These are phyloP conservation scores for Sipunculus nudus DNA, from an alignment of 2,888 invertebrate genomes.

Conservation along the genomic window DNA sequence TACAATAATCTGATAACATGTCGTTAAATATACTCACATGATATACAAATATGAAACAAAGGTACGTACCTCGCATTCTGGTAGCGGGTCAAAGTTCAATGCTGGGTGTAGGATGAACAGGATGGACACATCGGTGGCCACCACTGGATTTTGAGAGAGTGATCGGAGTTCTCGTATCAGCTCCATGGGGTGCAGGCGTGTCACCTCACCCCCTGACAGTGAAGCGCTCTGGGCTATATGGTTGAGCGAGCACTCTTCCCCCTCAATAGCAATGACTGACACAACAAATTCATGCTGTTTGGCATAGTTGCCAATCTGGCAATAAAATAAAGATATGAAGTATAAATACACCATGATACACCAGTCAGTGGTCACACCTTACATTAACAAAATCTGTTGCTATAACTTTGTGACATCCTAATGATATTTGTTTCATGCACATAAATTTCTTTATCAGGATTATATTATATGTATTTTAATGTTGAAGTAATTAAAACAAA, in stretches of 20 bases:
- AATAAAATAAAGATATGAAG: neutral
- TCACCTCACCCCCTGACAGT: conserved; percentile 48
- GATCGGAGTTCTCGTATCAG: conserved; percentile 54
- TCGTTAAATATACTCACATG: no score
- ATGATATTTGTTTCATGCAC: no score
- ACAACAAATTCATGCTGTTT: conserved; percentile 49
- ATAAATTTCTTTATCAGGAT: no score
- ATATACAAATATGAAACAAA: no score
- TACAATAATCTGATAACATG: no score
- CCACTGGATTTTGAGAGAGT: conserved; percentile 55
- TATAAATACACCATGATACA: no score
- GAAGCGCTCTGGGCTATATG: conserved; percentile 47
- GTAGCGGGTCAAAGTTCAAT: conserved; percentile 51
- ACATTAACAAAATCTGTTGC: no score
- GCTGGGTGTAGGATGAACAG: conserved; percentile 50
- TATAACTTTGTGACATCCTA: no score
- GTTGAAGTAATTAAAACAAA: no score
- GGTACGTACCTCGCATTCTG: no score
- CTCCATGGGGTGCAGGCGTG: conserved; percentile 55
- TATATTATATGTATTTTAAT: no score
- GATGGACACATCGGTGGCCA: conserved; percentile 54
- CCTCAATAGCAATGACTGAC: conserved; percentile 54
- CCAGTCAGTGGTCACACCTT: no score
- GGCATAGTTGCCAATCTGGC: conserved; percentile 54
- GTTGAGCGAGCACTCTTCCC: conserved; percentile 44